Conservation (phyloP, 2,888 invertebrate species). For the Byasa hedistus region DNA sequence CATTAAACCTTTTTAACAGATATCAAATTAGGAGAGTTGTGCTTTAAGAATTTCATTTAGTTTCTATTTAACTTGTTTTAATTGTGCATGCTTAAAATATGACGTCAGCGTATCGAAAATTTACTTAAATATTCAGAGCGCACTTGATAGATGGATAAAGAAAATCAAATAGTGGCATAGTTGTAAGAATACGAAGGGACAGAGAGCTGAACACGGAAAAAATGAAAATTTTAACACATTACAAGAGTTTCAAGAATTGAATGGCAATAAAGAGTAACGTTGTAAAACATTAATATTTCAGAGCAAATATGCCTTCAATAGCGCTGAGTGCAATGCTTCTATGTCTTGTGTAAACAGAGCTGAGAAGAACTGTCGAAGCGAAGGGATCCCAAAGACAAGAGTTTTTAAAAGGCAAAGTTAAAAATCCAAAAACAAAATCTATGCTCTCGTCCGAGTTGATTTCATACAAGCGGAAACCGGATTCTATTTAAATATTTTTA, state of each 20-base stretch:
- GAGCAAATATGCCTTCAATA: slow-evolving; percentile 44
- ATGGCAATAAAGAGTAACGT: slow-evolving; percentile 45
- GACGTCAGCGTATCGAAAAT: slow-evolving; percentile 46
- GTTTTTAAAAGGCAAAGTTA: slow-evolving; percentile 58
- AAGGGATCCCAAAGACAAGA: slow-evolving; percentile 42
- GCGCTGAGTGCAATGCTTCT: slow-evolving; percentile 65
- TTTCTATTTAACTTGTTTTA: slow-evolving; percentile 36
- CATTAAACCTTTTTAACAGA: slow-evolving; percentile 45
- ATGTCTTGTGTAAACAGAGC: slow-evolving; percentile 59
- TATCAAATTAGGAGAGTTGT: slow-evolving; percentile 60
- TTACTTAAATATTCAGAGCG: slow-evolving; percentile 37
- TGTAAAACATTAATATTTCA: slow-evolving; percentile 42
- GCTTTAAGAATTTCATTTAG: slow-evolving; percentile 42
- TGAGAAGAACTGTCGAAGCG: slow-evolving; percentile 40
- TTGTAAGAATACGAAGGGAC: slow-evolving; percentile 10
- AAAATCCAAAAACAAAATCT: slow-evolving; percentile 58
- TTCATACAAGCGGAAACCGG: slow-evolving; percentile 64
- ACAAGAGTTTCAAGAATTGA: slow-evolving; percentile 57
- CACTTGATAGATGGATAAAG: slow-evolving; percentile 44
- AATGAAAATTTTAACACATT: slow-evolving; percentile 68
- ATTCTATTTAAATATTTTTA: slow-evolving; percentile 66
- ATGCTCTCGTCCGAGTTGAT: slow-evolving; percentile 53
- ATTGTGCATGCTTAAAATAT: slow-evolving; percentile 54
- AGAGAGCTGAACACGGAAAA: slow-evolving; percentile 35
- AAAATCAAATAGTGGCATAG: slow-evolving; percentile 40